A percentile compares a stretch with the other conserved stretches of the same genome.
phyloP scores from a whole-genome alignment of 1,140 invertebrate species.

The Drosophila gunungcola region DNA sequence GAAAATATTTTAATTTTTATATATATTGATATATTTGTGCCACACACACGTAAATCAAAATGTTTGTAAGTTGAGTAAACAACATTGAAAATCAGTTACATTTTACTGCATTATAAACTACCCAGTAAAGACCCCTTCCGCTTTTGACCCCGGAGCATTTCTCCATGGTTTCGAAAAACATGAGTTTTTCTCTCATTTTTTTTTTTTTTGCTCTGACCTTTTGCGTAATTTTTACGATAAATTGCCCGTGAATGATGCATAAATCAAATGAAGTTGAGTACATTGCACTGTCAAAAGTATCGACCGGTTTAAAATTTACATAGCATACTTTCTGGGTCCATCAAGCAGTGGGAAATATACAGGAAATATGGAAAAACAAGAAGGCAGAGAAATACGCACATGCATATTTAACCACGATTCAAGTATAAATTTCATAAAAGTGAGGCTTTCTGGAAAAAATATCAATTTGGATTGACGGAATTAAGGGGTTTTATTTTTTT shows the following conservation, averaged over 20 bases:
- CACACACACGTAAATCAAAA: conserved; percentile 51
- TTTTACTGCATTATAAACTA: conserved; percentile 56
- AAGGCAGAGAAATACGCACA: neutral
- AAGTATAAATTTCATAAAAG: conserved; percentile 10
- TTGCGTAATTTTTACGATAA: conserved; percentile 51
- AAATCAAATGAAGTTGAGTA: conserved; percentile 67
- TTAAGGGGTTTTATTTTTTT: conserved; percentile 1
- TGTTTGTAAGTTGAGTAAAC: conserved; percentile 72
- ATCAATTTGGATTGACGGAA: conserved; percentile 11
- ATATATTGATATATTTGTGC: neutral
- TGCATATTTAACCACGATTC: conserved; percentile 3
- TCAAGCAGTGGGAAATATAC: neutral
- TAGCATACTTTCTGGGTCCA: conserved; percentile 3
- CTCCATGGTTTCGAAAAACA: neutral
- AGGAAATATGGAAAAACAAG: no score
- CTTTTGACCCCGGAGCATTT: neutral
- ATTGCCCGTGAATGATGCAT: conserved; percentile 75
- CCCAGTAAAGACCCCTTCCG: conserved; percentile 4
- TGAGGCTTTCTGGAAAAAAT: neutral
- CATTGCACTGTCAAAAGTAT: conserved; percentile 9
- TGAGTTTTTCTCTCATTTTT: neutral
- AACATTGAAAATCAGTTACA: conserved; percentile 76
- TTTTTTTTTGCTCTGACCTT: conserved; percentile 22
- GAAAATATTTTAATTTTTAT: neutral
- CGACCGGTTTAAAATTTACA: conserved; percentile 2